Evolutionary conservation across 2,797 vertebrate species (phyloP).

Genomic region (Novumbra hubbsi): DNA sequence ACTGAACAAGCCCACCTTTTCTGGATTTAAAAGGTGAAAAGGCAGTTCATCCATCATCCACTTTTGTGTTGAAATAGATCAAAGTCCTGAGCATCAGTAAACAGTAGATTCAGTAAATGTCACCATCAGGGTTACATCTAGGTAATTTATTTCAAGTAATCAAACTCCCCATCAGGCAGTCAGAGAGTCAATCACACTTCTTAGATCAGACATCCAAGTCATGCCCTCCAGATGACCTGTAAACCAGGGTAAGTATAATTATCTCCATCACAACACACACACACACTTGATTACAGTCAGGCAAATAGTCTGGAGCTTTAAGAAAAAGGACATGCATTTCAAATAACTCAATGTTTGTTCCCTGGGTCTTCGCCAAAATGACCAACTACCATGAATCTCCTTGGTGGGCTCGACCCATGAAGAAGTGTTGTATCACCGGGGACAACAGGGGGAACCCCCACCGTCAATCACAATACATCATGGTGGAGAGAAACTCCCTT

Average conservation of each 20-base stretch:
- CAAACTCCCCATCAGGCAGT: background rate
- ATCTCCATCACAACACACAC: background rate
- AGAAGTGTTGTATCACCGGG: slow-evolving; percentile 15
- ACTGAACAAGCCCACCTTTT: no score
- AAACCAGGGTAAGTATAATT: background rate
- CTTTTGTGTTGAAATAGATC: no score
- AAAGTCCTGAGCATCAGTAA: background rate
- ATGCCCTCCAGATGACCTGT: background rate
- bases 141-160: background rate
- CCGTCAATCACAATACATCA: slow-evolving; percentile 12
- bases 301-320: background rate
- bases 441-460: slow-evolving; percentile 27
- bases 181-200: background rate
- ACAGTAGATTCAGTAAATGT: background rate
- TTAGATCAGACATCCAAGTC: background rate
- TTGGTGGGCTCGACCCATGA: background rate
- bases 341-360: background rate
- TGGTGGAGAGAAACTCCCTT: slow-evolving; percentile 23
- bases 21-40: no score
- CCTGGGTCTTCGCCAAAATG: background rate
- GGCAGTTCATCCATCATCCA: no score
- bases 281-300: background rate
- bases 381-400: slow-evolving; percentile 1
- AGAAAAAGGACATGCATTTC: background rate
- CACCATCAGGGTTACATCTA: background rate